A percentile compares a stretch with the other conserved stretches of the same genome.
These are phyloP conservation scores for Silurus meridionalis DNA, from an alignment of 2,113 vertebrate species.

Conservation along the genomic window DNA sequence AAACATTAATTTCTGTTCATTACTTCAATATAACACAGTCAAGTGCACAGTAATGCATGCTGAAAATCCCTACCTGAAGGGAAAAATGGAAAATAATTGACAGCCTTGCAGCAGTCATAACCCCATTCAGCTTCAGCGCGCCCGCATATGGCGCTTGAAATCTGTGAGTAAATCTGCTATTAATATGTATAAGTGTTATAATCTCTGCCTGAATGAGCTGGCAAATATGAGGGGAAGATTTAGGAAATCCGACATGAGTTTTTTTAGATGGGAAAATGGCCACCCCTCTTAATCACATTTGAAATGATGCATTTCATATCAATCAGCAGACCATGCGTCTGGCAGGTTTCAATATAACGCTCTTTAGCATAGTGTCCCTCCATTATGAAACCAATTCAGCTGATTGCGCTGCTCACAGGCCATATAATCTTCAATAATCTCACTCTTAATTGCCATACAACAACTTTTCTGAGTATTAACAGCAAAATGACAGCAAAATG, in stretches of 20 bases:
- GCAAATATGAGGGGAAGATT: constrained; percentile 46
- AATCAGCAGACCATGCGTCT: constrained; percentile 37
- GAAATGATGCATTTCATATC: constrained; percentile 49
- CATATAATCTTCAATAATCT: constrained; percentile 49
- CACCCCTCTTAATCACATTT: constrained; percentile 48
- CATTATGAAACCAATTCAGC: constrained; percentile 40
- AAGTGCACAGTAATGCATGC: constrained; percentile 40
- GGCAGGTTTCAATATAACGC: constrained; percentile 37
- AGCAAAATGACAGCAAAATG: constrained; percentile 18
- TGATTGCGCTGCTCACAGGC: constrained; percentile 41
- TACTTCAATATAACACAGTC: constrained; percentile 34
- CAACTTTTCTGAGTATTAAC: constrained; percentile 35
- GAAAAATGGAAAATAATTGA: constrained; percentile 35
- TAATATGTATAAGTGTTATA: constrained; percentile 57
- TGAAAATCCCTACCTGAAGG: constrained; percentile 46
- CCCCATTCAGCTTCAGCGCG: constrained; percentile 32
- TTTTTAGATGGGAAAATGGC: constrained; percentile 49
- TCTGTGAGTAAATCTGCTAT: constrained; percentile 55
- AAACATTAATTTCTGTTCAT: constrained; percentile 36
- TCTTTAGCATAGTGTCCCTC: constrained; percentile 31
- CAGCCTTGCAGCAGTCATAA: constrained; percentile 43
- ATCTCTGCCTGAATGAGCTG: constrained; percentile 53
- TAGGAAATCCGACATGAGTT: constrained; percentile 51
- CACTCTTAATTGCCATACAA: constrained; percentile 47
- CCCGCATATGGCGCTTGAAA: constrained; percentile 40